Evolutionary conservation across 2,113 vertebrate species (phyloP).

Genomic region (Apteryx owenii): DNA sequence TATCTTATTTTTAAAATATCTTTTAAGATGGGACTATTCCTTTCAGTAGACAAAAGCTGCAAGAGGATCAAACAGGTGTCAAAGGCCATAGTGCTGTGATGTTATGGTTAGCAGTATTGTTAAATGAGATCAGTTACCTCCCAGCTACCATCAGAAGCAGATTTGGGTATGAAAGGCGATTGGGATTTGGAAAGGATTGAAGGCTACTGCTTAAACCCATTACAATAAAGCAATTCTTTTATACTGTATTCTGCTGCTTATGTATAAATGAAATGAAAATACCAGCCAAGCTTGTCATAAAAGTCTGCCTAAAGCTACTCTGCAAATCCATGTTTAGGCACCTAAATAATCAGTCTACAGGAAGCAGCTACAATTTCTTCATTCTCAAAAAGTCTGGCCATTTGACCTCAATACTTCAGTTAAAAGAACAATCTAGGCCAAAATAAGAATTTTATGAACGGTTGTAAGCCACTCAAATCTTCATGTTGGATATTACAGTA

Average conservation of each 20-base stretch:
- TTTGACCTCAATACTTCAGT: background rate
- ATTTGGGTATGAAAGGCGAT: background rate
- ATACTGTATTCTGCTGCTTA: background rate
- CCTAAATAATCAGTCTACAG: background rate
- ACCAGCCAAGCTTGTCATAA: background rate
- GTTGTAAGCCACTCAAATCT: background rate
- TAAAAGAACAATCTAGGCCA: background rate
- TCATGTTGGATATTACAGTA: background rate
- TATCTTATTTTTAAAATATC: background rate
- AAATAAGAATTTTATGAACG: background rate
- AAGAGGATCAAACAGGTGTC: background rate
- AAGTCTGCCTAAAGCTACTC: background rate
- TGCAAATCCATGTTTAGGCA: background rate
- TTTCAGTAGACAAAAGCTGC: background rate
- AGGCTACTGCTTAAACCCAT: background rate
- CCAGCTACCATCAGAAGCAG: background rate
- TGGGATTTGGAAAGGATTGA: background rate
- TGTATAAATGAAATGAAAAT: background rate
- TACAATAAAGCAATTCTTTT: background rate
- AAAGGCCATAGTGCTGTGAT: background rate
- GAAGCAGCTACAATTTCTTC: background rate
- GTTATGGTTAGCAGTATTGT: background rate
- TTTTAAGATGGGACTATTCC: background rate
- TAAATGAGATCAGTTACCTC: background rate
- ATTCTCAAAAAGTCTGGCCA: background rate